phyloP scores from a whole-genome alignment of 2,888 invertebrate species.

The Stictocephala bisonia region DNA sequence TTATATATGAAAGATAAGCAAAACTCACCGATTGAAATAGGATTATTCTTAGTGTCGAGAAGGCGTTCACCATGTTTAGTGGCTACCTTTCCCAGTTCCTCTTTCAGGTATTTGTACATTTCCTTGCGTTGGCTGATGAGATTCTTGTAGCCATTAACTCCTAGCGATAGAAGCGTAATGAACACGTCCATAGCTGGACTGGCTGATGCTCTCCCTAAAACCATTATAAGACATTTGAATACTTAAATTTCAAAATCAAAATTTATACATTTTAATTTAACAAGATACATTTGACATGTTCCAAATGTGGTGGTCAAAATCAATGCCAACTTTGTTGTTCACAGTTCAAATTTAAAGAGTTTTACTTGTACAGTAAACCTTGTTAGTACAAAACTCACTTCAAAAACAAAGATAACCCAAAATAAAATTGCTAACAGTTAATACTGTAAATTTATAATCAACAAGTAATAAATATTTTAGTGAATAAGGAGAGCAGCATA shows the following conservation, averaged over 20 bases:
- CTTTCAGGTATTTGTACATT: slow-evolving; percentile 72
- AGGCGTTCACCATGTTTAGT: slow-evolving; percentile 70
- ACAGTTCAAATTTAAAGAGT: too few species aligned
- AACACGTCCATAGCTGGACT: slow-evolving; percentile 79
- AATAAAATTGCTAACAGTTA: too few species aligned
- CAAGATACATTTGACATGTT: neutral
- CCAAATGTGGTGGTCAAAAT: too few species aligned
- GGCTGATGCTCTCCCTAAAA: slow-evolving; percentile 76
- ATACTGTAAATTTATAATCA: too few species aligned
- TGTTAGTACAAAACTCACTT: too few species aligned
- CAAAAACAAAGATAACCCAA: too few species aligned
- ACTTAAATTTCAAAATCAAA: slow-evolving; percentile 28
- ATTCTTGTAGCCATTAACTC: slow-evolving; percentile 72
- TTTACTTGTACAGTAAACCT: too few species aligned
- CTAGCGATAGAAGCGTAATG: slow-evolving; percentile 79
- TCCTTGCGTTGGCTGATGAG: slow-evolving; percentile 71
- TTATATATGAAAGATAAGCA: too few species aligned
- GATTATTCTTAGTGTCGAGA: slow-evolving; percentile 73
- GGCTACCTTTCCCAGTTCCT: slow-evolving; percentile 69
- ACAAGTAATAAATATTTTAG: too few species aligned
- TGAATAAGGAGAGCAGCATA: too few species aligned
- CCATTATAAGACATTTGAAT: too few species aligned
- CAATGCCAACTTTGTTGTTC: too few species aligned
- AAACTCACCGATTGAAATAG: slow-evolving; percentile 76
- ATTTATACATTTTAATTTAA: neutral